Conservation (phyloP, 2,888 invertebrate genomes). For the Eledone cirrhosa region DNA sequence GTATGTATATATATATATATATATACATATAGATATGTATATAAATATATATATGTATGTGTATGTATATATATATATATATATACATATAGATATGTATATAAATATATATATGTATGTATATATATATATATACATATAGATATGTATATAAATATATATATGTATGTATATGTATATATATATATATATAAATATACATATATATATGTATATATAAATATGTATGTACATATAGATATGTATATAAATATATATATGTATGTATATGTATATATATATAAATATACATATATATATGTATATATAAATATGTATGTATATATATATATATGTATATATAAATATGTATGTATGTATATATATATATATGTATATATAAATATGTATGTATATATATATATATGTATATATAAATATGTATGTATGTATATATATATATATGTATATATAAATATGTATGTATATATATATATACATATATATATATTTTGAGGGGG, state of each 20-base stretch:
- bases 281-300: background rate
- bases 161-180: background rate
- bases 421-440: too few relatives aligned
- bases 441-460: too few relatives aligned
- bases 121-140: background rate
- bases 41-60: background rate
- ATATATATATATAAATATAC: too few relatives aligned
- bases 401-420: too few relatives aligned
- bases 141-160: background rate
- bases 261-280: background rate
- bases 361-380: too few relatives aligned
- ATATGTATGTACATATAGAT: background rate
- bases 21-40: background rate
- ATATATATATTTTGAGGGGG: too few relatives aligned
- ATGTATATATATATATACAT: too few relatives aligned
- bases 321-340: too few relatives aligned
- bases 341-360: too few relatives aligned
- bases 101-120: slow-evolving; percentile 2
- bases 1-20: background rate
- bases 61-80: background rate
- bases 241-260: background rate
- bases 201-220: background rate
- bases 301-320: too few relatives aligned
- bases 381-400: too few relatives aligned
- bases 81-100: background rate